Percentiles rank a stretch among this genome's conserved stretches.
Evolutionary conservation across 2,888 invertebrate genomes (phyloP).

Genomic region (Melanostoma scalare): DNA sequence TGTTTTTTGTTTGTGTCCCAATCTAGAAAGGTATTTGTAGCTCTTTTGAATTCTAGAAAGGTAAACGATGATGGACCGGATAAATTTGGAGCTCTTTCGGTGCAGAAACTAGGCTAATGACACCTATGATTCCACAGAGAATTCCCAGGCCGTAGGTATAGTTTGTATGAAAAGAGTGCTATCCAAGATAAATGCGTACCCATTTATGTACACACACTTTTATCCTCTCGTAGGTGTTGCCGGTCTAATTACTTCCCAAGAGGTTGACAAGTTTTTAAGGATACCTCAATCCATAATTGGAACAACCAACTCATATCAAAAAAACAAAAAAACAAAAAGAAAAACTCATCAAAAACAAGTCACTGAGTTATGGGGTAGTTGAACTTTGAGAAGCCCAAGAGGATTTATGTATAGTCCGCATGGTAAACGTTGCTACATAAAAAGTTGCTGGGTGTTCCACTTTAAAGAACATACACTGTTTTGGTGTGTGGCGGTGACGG

Average conservation of each 20-base stretch:
- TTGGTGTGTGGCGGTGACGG: neutral
- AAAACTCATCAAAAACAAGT: constrained; percentile 42
- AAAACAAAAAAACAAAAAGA: neutral
- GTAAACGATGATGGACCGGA: neutral
- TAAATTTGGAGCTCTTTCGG: no score
- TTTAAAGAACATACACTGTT: constrained; percentile 36
- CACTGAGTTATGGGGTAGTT: constrained; percentile 56
- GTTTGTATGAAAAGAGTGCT: no score
- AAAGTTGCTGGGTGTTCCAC: constrained; percentile 47
- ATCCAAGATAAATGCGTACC: neutral
- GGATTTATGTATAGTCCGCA: constrained; percentile 4
- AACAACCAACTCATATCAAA: constrained; percentile 5
- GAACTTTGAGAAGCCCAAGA: constrained; percentile 54
- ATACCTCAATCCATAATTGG: constrained; percentile 12
- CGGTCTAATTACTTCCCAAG: constrained; percentile 50
- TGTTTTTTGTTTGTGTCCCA: neutral
- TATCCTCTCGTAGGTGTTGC: constrained; percentile 40
- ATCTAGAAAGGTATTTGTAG: neutral
- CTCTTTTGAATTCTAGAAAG: constrained; percentile 38
- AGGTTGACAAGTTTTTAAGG: constrained; percentile 24
- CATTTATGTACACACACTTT: constrained; percentile 8
- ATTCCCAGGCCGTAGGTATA: no score
- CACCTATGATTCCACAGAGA: neutral
- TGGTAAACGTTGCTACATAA: neutral
- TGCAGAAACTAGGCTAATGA: constrained; percentile 53